These are phyloP conservation scores for Synaphobranchus kaupii DNA, from an alignment of 2,797 vertebrate genomes.

Conservation along the genomic window DNA sequence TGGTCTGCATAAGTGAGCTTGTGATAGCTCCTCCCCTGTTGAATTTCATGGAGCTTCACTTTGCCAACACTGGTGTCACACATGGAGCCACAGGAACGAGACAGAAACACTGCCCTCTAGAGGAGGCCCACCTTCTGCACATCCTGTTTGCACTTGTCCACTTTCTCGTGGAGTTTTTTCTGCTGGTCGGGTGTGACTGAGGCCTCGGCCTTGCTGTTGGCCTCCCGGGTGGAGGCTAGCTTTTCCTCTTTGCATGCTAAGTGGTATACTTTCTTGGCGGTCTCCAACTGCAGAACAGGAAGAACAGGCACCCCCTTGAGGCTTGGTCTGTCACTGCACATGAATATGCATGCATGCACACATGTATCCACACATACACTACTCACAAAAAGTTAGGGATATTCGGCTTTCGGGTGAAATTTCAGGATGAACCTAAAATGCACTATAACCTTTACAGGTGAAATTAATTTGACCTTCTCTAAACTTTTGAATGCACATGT, in stretches of 20 bases:
- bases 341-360: not conserved
- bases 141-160: slow-evolving; percentile 94
- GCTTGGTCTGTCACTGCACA: not conserved
- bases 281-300: slow-evolving; percentile 76
- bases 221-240: slow-evolving; percentile 84
- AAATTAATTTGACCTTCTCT: too few species aligned
- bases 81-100: not conserved
- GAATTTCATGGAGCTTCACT: not conserved
- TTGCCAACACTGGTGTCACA: not conserved
- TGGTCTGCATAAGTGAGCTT: not conserved
- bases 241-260: slow-evolving; percentile 96
- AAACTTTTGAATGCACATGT: too few species aligned
- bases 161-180: slow-evolving; percentile 93
- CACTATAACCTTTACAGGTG: too few species aligned
- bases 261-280: slow-evolving; percentile 92
- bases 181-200: slow-evolving; percentile 86
- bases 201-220: slow-evolving; percentile 85
- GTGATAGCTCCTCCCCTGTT: not conserved
- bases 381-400: too few species aligned
- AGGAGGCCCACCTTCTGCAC: slow-evolving; percentile 83
- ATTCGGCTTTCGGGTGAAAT: too few species aligned
- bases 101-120: not conserved
- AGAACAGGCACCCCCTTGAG: not conserved
- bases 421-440: too few species aligned
- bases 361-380: not conserved